Percentiles rank a stretch among this genome's conserved stretches.
Evolutionary conservation across 1,140 invertebrate species (phyloP).

Genomic region (Meteorus sp.): DNA sequence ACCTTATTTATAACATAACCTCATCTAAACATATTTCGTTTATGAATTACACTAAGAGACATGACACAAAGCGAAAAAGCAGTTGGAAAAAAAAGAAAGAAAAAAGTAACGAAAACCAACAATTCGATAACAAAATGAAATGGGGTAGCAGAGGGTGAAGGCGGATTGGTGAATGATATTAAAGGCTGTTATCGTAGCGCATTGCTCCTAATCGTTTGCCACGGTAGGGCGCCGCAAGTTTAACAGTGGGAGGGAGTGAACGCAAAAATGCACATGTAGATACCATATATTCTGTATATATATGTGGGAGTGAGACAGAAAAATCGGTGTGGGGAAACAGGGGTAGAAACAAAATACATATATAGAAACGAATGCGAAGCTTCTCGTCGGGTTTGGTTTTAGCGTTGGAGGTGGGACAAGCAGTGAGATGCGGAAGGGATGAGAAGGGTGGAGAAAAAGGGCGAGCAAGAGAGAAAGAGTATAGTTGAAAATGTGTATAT

Average conservation of each 20-base stretch:
- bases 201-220: slow-evolving; percentile 19
- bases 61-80: too few species aligned
- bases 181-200: slow-evolving; percentile 12
- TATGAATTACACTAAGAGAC: too few species aligned
- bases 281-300: slow-evolving; percentile 4
- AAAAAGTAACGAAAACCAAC: too few species aligned
- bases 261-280: background rate
- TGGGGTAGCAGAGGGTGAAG: background rate
- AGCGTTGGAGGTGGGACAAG: too few species aligned
- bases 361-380: slow-evolving; percentile 6
- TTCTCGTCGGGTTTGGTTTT: background rate
- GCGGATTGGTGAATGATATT: slow-evolving; percentile 7
- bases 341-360: slow-evolving; percentile 1
- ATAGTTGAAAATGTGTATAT: too few species aligned
- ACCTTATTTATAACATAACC: too few species aligned
- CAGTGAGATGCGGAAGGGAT: slow-evolving; percentile 7
- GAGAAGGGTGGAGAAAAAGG: slow-evolving; percentile 18
- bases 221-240: slow-evolving; percentile 3
- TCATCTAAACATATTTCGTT: too few species aligned
- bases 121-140: background rate
- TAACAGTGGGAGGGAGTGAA: background rate
- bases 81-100: too few species aligned
- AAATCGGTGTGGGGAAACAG: background rate
- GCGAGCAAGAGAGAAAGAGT: slow-evolving; percentile 18
- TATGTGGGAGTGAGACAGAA: background rate